Evolutionary conservation across 2,888 invertebrate species (phyloP), one percentile per base, ranked within the genome.

Genomic region (Patella pellucida): DNA sequence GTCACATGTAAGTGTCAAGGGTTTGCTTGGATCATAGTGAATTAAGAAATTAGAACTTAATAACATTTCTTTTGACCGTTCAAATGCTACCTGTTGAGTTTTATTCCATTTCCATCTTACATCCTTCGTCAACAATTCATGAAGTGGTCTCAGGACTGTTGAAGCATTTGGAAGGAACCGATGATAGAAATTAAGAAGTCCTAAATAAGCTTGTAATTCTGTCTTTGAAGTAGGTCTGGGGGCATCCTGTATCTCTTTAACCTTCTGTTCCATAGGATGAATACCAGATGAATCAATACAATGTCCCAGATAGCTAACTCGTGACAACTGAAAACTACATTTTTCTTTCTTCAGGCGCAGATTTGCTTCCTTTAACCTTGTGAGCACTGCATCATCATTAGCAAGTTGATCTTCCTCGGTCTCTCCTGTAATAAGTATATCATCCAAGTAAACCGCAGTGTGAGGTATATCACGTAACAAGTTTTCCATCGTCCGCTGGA

Each of bases 1-100:
- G 82, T 92, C 91, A 56, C 86, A 86, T 3, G 88, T 84, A 4
- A 92, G 76, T 50, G 83, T 79, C 12, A 91, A 74, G 16, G 79
- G 81, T 31, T 80, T 74, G 5, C 15, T 72, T 15, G 86, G 83
- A 69, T 90, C 84, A n/a, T 50, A 79, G 52, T 73, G 88, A 1
- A 83, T 79, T 16, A 90, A 79, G 19, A 85, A 74, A 1, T 78
- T 52, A 9, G 79, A 75, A 19, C 75, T 77, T 15, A 56, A 56
- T 3, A 87, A 68, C 16, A 78, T 52, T 19, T 74, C 54, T 73
- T 88, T 87, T 14, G 80, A 31, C 31, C 70, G 27, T 0, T 16
- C 16, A 73, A 85, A 83, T 2, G 83, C 81, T 16, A 16, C 27
- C 19, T 74, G 23, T 54, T 75, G 62, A 62, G 14, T n/a, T 9